Percentiles rank a stretch among this genome's conserved stretches.
phyloP scores from a whole-genome alignment of 2,113 vertebrate species.

The Calyptommatus sinebrachiatus region DNA sequence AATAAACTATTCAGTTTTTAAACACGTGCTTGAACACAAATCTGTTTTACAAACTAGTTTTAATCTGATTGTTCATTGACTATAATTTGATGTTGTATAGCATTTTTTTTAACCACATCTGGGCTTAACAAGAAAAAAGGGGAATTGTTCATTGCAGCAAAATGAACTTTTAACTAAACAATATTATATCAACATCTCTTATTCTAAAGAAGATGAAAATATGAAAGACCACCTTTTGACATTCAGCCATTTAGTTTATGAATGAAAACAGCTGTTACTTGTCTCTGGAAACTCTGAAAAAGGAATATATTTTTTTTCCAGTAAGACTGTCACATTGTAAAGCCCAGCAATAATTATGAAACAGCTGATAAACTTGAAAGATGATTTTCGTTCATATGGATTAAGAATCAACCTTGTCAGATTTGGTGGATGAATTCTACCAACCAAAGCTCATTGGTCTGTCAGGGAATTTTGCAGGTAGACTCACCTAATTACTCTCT shows the following conservation, averaged over 20 bases:
- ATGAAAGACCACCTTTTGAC: conserved; percentile 5
- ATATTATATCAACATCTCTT: not conserved
- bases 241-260: not conserved
- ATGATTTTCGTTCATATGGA: not conserved
- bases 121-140: not conserved
- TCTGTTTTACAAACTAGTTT: not conserved
- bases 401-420: not conserved
- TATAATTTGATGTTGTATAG: not conserved
- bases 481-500: not conserved
- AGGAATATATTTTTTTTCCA: not conserved
- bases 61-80: not conserved
- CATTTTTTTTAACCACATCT: not conserved
- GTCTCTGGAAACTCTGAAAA: not conserved
- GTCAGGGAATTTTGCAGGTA: not conserved
- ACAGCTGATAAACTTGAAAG: not conserved
- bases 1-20: not conserved
- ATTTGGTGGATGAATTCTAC: not conserved
- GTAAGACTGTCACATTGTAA: not conserved
- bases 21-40: not conserved
- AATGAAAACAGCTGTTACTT: not conserved
- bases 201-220: not conserved
- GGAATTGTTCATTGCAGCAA: not conserved
- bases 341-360: not conserved
- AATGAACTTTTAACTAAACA: not conserved
- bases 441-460: not conserved